phyloP scores from a whole-genome alignment of 1,140 invertebrate genomes.

The Drosophila novamexicana region DNA sequence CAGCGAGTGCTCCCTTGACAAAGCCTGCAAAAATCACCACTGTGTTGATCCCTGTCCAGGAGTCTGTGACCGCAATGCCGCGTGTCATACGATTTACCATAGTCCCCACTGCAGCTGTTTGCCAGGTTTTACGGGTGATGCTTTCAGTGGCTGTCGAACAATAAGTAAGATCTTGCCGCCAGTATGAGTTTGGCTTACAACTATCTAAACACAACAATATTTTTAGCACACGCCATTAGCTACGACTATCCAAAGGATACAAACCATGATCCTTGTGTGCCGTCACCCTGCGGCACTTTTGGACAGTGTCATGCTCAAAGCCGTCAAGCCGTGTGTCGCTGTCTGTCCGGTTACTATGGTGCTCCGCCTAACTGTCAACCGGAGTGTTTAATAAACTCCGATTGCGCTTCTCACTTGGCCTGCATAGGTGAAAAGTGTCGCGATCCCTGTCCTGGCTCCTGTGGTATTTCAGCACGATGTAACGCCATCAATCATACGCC shows the following conservation, averaged over 20 bases:
- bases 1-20: slow-evolving; percentile 91
- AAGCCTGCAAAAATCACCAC: slow-evolving; percentile 92
- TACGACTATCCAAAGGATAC: slow-evolving; percentile 84
- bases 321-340: slow-evolving; percentile 90
- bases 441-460: slow-evolving; percentile 92
- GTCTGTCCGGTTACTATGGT: slow-evolving; percentile 89
- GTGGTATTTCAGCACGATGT: slow-evolving; percentile 92
- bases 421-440: slow-evolving; percentile 90
- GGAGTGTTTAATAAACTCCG: slow-evolving; percentile 91
- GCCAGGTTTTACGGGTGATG: slow-evolving; percentile 92
- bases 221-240: slow-evolving; percentile 56
- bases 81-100: slow-evolving; percentile 93
- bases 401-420: slow-evolving; percentile 89
- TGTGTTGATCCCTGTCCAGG: slow-evolving; percentile 94
- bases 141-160: slow-evolving; percentile 89
- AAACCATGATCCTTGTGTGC: slow-evolving; percentile 90
- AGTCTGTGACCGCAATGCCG: slow-evolving; percentile 91
- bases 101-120: slow-evolving; percentile 92
- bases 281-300: slow-evolving; percentile 92
- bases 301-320: slow-evolving; percentile 89
- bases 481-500: slow-evolving; percentile 93
- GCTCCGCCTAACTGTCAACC: slow-evolving; percentile 90
- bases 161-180: slow-evolving; percentile 85
- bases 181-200: background rate
- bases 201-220: slow-evolving; percentile 7